Percentiles rank a stretch among this genome's conserved stretches.
Evolutionary conservation across 2,888 invertebrate genomes (phyloP).

Genomic region (Cephalotes varians): DNA sequence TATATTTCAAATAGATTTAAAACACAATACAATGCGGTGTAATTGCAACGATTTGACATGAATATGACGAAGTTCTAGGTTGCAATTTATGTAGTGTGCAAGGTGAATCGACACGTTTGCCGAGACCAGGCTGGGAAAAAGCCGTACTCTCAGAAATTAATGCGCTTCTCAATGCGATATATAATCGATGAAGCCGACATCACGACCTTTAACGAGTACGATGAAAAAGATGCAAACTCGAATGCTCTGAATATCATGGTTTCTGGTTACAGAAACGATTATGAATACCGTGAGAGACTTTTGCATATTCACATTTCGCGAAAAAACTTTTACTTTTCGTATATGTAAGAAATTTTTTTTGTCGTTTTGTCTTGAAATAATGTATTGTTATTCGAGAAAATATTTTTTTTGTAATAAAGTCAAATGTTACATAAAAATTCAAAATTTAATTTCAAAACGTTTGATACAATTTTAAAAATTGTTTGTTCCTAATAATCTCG

Average conservation of each 20-base stretch:
- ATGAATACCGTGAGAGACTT: conserved; percentile 8
- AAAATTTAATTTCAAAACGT: neutral
- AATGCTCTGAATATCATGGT: conserved; percentile 56
- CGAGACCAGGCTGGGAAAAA: conserved; percentile 66
- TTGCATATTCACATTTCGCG: neutral
- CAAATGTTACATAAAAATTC: neutral
- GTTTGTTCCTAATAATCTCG: neutral
- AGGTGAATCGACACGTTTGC: conserved; percentile 37
- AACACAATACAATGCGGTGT: neutral
- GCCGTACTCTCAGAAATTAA: conserved; percentile 72
- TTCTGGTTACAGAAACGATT: conserved; percentile 15
- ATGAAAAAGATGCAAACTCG: conserved; percentile 63
- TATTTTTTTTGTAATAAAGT: neutral
- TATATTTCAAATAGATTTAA: neutral
- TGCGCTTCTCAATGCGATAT: conserved; percentile 62
- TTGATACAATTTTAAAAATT: neutral
- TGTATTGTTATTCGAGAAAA: neutral
- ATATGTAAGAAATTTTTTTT: neutral
- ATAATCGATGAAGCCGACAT: conserved; percentile 56
- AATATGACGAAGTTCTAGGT: conserved; percentile 48
- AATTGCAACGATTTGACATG: neutral
- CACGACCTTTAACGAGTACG: conserved; percentile 63
- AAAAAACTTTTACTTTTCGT: neutral
- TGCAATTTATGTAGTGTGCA: conserved; percentile 45
- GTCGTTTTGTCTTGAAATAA: neutral